A percentile compares a stretch with the other conserved stretches of the same genome.
phyloP scores from a whole-genome alignment of 2,888 invertebrate species.

The Chaetogeoica ovagalla region DNA sequence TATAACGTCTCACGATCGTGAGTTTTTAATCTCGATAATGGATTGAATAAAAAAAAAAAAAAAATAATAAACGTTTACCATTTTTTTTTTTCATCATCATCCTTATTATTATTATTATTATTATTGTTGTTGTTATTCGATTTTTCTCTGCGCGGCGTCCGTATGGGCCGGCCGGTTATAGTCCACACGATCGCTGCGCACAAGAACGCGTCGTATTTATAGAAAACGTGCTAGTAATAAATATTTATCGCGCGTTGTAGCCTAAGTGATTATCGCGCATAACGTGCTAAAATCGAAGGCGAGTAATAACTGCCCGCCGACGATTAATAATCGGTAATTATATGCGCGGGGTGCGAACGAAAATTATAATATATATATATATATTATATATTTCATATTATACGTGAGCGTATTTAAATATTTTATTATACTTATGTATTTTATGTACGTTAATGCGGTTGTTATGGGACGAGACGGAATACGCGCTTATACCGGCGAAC shows the following conservation, averaged over 20 bases:
- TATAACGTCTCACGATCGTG: constrained; percentile 39
- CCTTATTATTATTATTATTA: too few species aligned
- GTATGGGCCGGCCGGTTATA: too few species aligned
- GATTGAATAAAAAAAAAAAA: constrained; percentile 30
- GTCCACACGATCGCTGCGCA: constrained; percentile 2
- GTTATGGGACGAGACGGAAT: too few species aligned
- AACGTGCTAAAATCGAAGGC: constrained; percentile 48
- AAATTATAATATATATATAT: too few species aligned
- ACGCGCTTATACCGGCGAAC: too few species aligned
- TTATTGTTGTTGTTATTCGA: constrained; percentile 13
- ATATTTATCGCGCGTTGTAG: constrained; percentile 50
- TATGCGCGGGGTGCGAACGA: too few species aligned
- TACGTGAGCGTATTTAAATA: too few species aligned
- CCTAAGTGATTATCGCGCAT: constrained; percentile 41
- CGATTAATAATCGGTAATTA: neutral
- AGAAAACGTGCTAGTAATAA: constrained; percentile 37
- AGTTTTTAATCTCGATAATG: constrained; percentile 51
- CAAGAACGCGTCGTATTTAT: too few species aligned
- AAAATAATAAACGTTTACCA: constrained; percentile 9
- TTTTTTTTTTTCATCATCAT: neutral
- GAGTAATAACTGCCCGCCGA: neutral
- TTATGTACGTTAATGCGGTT: too few species aligned
- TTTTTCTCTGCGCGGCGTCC: neutral
- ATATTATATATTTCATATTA: too few species aligned
- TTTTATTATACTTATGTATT: too few species aligned